Evolutionary conservation across 1,140 invertebrate genomes (phyloP).

Genomic region (Battus philenor): DNA sequence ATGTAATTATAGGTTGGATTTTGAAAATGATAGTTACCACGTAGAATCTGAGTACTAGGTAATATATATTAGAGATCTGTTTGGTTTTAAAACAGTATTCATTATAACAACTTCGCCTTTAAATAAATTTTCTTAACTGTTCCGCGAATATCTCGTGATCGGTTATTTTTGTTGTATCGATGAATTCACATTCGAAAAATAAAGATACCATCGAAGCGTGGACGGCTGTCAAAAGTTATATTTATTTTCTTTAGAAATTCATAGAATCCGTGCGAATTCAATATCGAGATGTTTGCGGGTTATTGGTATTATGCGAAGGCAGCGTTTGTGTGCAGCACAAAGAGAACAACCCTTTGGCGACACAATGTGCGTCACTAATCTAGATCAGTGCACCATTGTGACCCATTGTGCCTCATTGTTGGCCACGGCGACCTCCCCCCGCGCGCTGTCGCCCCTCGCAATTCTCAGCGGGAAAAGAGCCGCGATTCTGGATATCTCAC

Average conservation of each 20-base stretch:
- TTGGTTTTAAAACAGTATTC: too few relatives aligned
- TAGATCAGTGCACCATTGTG: constrained; percentile 70
- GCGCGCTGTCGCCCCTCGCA: constrained; percentile 31
- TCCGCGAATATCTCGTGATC: background rate
- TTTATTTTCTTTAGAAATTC: constrained; percentile 75
- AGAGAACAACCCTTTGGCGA: constrained; percentile 68
- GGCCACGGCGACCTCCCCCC: constrained; percentile 19
- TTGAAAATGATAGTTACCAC: constrained; percentile 1
- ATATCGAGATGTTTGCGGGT: constrained; percentile 66
- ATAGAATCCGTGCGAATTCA: constrained; percentile 68
- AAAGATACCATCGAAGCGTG: constrained; percentile 63
- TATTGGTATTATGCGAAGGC: constrained; percentile 53
- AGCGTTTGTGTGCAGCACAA: constrained; percentile 52
- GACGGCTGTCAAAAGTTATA: constrained; percentile 73
- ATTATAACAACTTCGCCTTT: too few relatives aligned
- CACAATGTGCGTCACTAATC: constrained; percentile 73
- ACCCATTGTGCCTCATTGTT: constrained; percentile 32
- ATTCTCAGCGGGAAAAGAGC: constrained; percentile 45
- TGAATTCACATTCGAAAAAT: constrained; percentile 61
- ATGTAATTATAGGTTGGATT: constrained; percentile 38
- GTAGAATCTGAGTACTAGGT: too few relatives aligned
- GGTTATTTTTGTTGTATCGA: constrained; percentile 46
- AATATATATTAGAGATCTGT: too few relatives aligned
- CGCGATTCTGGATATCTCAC: constrained; percentile 57
- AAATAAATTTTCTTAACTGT: background rate